phyloP scores from a whole-genome alignment of 2,888 invertebrate genomes.

The Bimastos eiseni region DNA sequence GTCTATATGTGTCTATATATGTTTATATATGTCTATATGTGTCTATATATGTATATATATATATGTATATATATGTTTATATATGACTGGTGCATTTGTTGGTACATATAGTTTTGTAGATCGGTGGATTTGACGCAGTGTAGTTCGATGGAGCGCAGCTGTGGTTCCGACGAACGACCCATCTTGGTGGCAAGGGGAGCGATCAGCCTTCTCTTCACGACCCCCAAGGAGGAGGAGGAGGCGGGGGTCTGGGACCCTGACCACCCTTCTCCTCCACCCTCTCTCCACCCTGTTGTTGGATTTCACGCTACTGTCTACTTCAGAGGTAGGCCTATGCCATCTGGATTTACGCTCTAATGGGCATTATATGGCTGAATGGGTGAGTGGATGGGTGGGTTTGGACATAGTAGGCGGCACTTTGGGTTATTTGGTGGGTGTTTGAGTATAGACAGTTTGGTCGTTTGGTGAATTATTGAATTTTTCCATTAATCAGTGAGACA shows the following conservation, averaged over 20 bases:
- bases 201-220: background rate
- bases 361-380: background rate
- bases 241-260: background rate
- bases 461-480: too few species aligned
- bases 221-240: background rate
- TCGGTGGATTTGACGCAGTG: background rate
- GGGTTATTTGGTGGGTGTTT: background rate
- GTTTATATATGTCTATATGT: too few species aligned
- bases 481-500: background rate
- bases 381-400: background rate
- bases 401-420: background rate
- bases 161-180: background rate
- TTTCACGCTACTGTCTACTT: conserved; percentile 13
- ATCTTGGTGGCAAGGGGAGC: background rate
- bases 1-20: too few species aligned
- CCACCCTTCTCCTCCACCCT: background rate
- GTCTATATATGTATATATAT: too few species aligned
- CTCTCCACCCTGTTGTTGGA: background rate
- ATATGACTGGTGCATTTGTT: too few species aligned
- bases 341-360: background rate
- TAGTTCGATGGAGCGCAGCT: background rate
- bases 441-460: too few species aligned
- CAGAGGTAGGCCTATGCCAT: background rate
- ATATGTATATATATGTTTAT: too few species aligned
- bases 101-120: background rate